Percentiles rank a stretch among this genome's conserved stretches.
Evolutionary conservation across 2,888 invertebrate genomes (phyloP).

Genomic region (Gryllus longicercus): DNA sequence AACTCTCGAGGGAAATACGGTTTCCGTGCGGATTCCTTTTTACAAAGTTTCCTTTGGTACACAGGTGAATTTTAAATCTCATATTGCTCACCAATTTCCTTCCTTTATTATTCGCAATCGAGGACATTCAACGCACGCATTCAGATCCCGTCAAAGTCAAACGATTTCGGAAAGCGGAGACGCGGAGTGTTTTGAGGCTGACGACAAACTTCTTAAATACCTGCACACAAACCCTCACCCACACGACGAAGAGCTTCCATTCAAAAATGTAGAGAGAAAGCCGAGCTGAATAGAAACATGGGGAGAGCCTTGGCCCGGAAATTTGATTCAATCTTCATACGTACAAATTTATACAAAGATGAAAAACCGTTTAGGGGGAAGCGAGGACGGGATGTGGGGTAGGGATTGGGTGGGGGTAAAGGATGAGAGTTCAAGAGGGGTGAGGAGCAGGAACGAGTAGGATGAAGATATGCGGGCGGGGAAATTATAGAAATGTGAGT

Average conservation of each 20-base stretch:
- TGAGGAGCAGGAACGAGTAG: no score
- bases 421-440: no score
- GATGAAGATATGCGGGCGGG: no score
- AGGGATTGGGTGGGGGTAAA: not conserved
- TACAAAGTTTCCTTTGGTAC: not conserved
- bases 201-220: constrained; percentile 17
- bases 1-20: constrained; percentile 22
- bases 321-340: constrained; percentile 31
- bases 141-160: constrained; percentile 8
- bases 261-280: not conserved
- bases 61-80: constrained; percentile 17
- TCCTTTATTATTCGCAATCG: constrained; percentile 9
- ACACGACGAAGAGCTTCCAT: no score
- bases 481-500: no score
- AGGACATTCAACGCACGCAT: not conserved
- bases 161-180: constrained; percentile 5
- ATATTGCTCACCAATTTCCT: constrained; percentile 9
- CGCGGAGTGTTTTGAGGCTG: not conserved
- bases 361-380: not conserved
- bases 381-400: not conserved
- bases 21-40: not conserved
- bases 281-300: constrained; percentile 5
- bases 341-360: constrained; percentile 17
- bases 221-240: not conserved
- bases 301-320: constrained; percentile 26